Evolutionary conservation across 1,140 invertebrate species (phyloP), one percentile per base, ranked within the genome.

Genomic region (Sesamia nonagrioides): DNA sequence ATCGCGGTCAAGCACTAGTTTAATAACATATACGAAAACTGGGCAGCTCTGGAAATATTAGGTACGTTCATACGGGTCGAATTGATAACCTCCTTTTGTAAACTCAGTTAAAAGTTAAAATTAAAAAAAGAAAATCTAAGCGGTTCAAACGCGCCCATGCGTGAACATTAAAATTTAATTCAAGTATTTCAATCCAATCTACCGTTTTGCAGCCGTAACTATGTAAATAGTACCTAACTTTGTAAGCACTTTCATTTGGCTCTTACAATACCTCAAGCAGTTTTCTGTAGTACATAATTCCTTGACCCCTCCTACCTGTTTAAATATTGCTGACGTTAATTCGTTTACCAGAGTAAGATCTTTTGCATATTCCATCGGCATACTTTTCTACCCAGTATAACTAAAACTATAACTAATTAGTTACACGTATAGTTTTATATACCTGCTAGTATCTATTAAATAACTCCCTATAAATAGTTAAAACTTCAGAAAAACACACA

Each of bases 121-220:
- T n/a, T n/a, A n/a, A n/a, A n/a, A n/a, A n/a, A n/a, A n/a, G n/a
- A n/a, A n/a, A n/a, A n/a, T n/a, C n/a, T n/a, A n/a, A n/a, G n/a
- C n/a, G n/a, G n/a, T 60, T 42, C 54, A 9, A 7, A 0, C 35
- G 18, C n/a, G 21, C 54, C 71, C 71, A 74, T 54, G 54, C 37
- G 21, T 45, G 71, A 58, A 17, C 8, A 58, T 45, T 60, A 71
- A 33, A 54, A 71, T 35, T 54, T 27, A 71, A 71, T 54, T 54
- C 21, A 71, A 54, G 27, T 52, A 33, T 71, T 71, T 37, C 45
- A 54, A 37, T 54, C 42, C 42, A 69, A 69, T 50, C 45, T 33
- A 54, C 21, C 15, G 66, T 45, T 9, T 2, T n/a, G 9, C 18
- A 45, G 2, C 40, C 15, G n/a, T 1, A 6, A n/a, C 7, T 21